Conservation (phyloP, 2,113 vertebrate genomes). For the Protomyctophum bolini region DNA sequence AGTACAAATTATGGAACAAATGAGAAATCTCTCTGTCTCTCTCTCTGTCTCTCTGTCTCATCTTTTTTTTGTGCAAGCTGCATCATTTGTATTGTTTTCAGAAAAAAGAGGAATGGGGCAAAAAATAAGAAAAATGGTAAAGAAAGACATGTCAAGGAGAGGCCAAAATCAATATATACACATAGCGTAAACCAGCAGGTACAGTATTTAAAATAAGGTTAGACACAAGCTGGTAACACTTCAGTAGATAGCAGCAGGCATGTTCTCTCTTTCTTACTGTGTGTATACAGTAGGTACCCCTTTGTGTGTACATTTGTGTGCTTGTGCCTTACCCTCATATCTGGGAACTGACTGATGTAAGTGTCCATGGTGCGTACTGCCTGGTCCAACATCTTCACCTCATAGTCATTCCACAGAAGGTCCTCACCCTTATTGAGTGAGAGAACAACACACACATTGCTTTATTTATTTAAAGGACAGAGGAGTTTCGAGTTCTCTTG, state of each 20-base stretch:
- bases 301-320: conserved; percentile 4
- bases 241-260: too few relatives aligned
- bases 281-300: background rate
- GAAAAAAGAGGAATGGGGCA: too few relatives aligned
- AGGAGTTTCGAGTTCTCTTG: background rate
- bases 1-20: background rate
- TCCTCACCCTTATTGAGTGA: conserved; percentile 85
- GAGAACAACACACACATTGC: conserved; percentile 7
- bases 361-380: conserved; percentile 88
- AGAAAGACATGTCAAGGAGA: too few relatives aligned
- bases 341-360: conserved; percentile 90
- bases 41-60: background rate
- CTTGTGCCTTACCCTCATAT: conserved; percentile 81
- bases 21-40: background rate
- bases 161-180: too few relatives aligned
- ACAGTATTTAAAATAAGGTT: too few relatives aligned
- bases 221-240: too few relatives aligned
- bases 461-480: conserved; percentile 44
- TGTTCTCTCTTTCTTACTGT: too few relatives aligned
- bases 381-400: conserved; percentile 89
- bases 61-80: background rate
- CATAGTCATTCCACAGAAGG: conserved; percentile 93
- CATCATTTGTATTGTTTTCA: too few relatives aligned
- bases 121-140: too few relatives aligned
- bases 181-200: too few relatives aligned